These are phyloP conservation scores for Caenorhabditis plicata DNA, from an alignment of 2,888 invertebrate genomes.

Conservation along the genomic window DNA sequence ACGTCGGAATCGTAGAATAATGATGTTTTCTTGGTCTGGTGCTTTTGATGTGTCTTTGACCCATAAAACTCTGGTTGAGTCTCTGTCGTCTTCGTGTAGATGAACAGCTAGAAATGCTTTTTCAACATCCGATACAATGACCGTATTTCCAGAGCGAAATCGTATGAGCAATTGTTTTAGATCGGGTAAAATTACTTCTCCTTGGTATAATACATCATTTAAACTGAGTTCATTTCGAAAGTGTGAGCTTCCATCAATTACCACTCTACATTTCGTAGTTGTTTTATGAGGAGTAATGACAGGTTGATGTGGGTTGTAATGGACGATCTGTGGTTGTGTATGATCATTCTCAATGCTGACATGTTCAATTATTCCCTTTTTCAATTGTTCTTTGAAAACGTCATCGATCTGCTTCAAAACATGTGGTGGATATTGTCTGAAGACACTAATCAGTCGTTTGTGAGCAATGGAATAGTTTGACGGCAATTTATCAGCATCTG, in stretches of 20 bases:
- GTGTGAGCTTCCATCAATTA: slow-evolving; percentile 28
- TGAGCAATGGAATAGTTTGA: too few species aligned
- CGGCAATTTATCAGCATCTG: too few species aligned
- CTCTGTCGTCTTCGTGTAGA: slow-evolving; percentile 25
- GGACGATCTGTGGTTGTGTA: too few species aligned
- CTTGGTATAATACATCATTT: slow-evolving; percentile 36
- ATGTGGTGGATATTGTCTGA: too few species aligned
- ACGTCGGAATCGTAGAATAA: slow-evolving; percentile 18
- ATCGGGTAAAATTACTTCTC: slow-evolving; percentile 23
- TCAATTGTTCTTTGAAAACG: too few species aligned
- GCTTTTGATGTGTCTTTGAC: slow-evolving; percentile 15
- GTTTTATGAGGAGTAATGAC: too few species aligned
- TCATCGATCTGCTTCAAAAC: too few species aligned
- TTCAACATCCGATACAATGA: slow-evolving; percentile 29
- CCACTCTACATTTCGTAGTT: too few species aligned
- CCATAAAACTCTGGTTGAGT: slow-evolving; percentile 26
- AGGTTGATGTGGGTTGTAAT: too few species aligned
- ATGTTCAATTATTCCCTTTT: too few species aligned
- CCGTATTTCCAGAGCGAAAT: slow-evolving; percentile 12
- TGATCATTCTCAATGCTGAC: too few species aligned
- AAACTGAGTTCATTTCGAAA: slow-evolving; percentile 10
- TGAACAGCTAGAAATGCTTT: slow-evolving; percentile 39
- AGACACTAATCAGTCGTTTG: too few species aligned
- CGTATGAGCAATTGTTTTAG: slow-evolving; percentile 21
- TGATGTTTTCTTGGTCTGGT: slow-evolving; percentile 12